Evolutionary conservation across 2,888 invertebrate genomes (phyloP), one percentile per base, ranked within the genome.

Genomic region (Chrysodeixis includens): DNA sequence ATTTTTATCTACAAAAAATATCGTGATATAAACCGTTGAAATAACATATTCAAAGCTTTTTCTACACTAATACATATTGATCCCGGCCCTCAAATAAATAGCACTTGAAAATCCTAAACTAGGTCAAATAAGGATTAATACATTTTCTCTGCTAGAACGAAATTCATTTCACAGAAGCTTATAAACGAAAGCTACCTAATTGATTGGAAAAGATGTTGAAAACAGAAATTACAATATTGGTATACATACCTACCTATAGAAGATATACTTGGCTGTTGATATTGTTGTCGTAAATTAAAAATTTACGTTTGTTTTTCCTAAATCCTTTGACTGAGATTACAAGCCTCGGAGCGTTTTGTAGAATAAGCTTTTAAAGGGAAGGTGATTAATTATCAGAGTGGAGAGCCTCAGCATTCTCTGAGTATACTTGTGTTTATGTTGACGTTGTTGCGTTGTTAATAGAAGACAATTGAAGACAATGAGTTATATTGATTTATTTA

Each of bases 401-500:
- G 12, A 58, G 40, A 30, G 30, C 18, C 44, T 46, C 18, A 49
- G 22, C 18, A n/a, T 40, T 60, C 62, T 62, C 9, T 60, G 58
- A 16, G 22, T 53, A 9, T 63, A 44, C 46, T 30, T 30, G 57
- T 51, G 46, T 55, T 60, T 12, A 61, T 61, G 53, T 35, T 55
- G 40, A 66, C 18, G 30, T 59, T 46, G 64, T 59, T 55, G 55
- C 32, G 53, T 55, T 40, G 53, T 69, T 76, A 74, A 79, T 72
- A 61, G 59, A 64, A 64, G 52, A 49, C 75, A 83, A 83, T 83
- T 79, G 81, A 62, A 46, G 67, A 62, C 79, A 84, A 81, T 80
- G 56, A 63, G 64, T 71, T 74, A 51, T 80, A 82, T 84, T 81
- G 80, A 83, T 84, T 80, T 81, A 80, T 80, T 82, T 76, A 74